These are phyloP conservation scores for Dipodomys stephensi DNA, from an alignment of 2,113 vertebrate species.

Conservation along the genomic window DNA sequence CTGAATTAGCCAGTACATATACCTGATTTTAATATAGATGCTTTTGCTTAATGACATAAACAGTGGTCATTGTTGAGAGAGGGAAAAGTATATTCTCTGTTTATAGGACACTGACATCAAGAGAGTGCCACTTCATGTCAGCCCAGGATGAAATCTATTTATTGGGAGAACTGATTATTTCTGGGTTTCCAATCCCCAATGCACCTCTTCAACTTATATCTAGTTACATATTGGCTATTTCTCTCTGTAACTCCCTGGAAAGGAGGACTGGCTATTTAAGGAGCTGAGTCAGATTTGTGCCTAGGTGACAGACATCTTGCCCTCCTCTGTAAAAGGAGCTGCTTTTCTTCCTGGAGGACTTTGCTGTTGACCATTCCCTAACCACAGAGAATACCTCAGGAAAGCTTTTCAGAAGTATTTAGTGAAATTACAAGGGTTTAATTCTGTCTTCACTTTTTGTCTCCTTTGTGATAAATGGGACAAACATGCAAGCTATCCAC, in stretches of 20 bases:
- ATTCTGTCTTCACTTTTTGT: background rate
- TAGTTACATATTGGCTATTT: background rate
- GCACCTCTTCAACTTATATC: background rate
- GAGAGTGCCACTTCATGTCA: background rate
- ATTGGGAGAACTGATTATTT: background rate
- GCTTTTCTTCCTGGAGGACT: background rate
- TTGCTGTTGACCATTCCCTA: background rate
- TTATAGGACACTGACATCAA: background rate
- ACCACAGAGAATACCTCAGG: background rate
- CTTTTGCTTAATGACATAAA: background rate
- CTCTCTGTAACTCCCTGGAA: background rate
- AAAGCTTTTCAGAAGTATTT: background rate
- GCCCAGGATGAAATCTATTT: background rate
- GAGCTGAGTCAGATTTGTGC: background rate
- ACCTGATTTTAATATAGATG: constrained; percentile 41
- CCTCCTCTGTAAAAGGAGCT: background rate
- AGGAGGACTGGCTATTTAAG: background rate
- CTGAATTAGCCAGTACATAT: background rate
- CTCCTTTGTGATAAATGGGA: background rate
- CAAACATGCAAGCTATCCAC: background rate
- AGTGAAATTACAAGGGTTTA: background rate
- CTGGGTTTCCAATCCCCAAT: background rate
- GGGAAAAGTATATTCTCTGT: background rate
- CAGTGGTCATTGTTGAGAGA: background rate
- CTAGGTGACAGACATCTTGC: too few relatives aligned